These are phyloP conservation scores for Amniataba percoides DNA, from an alignment of 2,797 vertebrate genomes.

Conservation along the genomic window DNA sequence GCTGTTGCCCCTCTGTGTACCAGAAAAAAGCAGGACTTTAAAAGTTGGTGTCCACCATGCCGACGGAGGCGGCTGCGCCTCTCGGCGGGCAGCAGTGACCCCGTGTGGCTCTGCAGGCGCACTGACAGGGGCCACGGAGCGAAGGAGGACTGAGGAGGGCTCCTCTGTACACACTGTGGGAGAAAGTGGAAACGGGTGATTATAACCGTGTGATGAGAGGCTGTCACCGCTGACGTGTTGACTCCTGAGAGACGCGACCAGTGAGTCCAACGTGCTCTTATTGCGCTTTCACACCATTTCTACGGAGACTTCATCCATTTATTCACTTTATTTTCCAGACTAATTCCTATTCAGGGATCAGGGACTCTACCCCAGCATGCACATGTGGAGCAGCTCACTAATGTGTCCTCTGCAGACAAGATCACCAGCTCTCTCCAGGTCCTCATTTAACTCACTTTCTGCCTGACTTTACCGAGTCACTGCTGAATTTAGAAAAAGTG, in stretches of 20 bases:
- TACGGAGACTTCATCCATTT: conserved; percentile 3
- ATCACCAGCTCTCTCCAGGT: not conserved
- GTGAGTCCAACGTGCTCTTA: not conserved
- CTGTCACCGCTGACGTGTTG: not conserved
- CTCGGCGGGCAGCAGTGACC: conserved; percentile 79
- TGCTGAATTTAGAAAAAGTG: conserved; percentile 24
- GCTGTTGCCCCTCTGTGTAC: not conserved
- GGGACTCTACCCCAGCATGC: not conserved
- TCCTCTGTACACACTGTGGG: not conserved
- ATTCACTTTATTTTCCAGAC: conserved; percentile 7
- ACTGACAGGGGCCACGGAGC: conserved; percentile 15
- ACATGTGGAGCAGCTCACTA: not conserved
- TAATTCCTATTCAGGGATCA: not conserved
- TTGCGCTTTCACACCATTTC: conserved; percentile 14
- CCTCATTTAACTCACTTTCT: not conserved
- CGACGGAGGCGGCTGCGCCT: conserved; percentile 35
- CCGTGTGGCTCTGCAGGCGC: conserved; percentile 67
- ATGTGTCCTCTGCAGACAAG: not conserved
- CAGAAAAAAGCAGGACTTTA: conserved; percentile 18
- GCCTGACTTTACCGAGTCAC: not conserved
- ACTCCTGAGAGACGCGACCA: not conserved
- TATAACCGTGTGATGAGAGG: not conserved
- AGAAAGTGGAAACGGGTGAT: not conserved
- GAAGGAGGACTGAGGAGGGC: not conserved
- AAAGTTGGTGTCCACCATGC: conserved; percentile 64